Evolutionary conservation across 2,797 vertebrate species (phyloP).

Genomic region (Chelmon rostratus): DNA sequence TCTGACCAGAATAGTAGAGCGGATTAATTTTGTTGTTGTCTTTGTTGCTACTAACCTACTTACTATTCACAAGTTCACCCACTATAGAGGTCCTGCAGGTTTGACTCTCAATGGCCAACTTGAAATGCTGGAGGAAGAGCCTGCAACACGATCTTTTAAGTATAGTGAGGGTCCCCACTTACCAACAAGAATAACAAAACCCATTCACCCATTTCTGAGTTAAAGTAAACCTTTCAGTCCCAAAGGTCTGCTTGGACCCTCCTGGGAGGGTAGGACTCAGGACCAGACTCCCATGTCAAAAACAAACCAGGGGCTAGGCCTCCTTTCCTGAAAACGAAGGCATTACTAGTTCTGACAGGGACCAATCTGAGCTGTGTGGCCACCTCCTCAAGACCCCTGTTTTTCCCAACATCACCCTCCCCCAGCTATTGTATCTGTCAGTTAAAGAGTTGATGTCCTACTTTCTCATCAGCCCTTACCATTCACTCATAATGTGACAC

Average conservation of each 20-base stretch:
- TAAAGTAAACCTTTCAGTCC: neutral
- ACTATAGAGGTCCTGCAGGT: neutral
- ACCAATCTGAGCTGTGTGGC: too few species aligned
- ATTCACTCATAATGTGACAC: neutral
- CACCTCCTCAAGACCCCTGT: too few species aligned
- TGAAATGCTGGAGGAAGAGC: neutral
- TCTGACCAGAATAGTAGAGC: neutral
- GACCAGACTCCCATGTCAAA: neutral
- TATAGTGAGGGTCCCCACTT: neutral
- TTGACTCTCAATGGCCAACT: neutral
- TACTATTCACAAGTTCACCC: neutral
- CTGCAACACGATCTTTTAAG: neutral
- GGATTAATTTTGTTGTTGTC: neutral
- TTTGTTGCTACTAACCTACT: neutral
- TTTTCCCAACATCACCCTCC: too few species aligned
- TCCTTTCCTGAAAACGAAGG: neutral
- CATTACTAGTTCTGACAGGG: too few species aligned
- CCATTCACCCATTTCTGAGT: neutral
- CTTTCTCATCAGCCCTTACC: too few species aligned
- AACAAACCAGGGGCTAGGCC: neutral
- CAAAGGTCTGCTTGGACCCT: neutral
- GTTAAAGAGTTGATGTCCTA: too few species aligned
- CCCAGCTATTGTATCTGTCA: too few species aligned
- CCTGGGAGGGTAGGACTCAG: neutral
- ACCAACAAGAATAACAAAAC: neutral